Evolutionary conservation across 1,140 invertebrate genomes (phyloP), one percentile per base, ranked within the genome.

Genomic region (Lordiphosa collinella): DNA sequence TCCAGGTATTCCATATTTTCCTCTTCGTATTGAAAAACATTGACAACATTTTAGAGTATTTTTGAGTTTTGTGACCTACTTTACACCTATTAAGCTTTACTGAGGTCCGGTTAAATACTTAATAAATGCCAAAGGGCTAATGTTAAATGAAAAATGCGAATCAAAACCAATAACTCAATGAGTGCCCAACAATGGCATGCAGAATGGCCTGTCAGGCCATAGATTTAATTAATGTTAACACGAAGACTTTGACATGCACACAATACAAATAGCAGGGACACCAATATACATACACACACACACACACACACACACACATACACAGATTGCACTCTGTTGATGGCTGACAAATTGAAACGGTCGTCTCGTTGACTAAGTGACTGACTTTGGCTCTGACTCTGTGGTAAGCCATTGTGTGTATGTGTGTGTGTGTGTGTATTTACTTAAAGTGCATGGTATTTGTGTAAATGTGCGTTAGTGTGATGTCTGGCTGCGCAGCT

Each of bases 171-270:
- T 54, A 73, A 50, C 50, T 63, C 40, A 49, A 57, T 54, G 32
- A 9, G 31, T 11, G 3, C n/a, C 41, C 25, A 44, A 44, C 41
- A 44, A 44, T 29, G 22, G 13, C 22, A 44, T 18, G 18, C 9
- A 40, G 11, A 46, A 46, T 47, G 60, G 47, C 65, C 54, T 69
- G 76, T 56, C 56, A 66, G 53, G 50, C 72, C 63, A 76, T 84
- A 63, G 76, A 80, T 80, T 80, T 80, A 82, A 80, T 84, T 80
- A 80, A 80, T 80, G 78, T 80, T 80, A 84, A 84, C 76, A 84
- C 76, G 76, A 75, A 53, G 75, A 84, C 72, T 78, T 78, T 84
- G 76, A 80, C 76, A 80, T 67, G 66, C 78, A 71, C 57, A 80
- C 73, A 84, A 85, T 84, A 57, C 67, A 84, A 72, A 68, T 63